Evolutionary conservation across 1,140 invertebrate species (phyloP).

Genomic region (Paramacrobiotus metropolitanus): DNA sequence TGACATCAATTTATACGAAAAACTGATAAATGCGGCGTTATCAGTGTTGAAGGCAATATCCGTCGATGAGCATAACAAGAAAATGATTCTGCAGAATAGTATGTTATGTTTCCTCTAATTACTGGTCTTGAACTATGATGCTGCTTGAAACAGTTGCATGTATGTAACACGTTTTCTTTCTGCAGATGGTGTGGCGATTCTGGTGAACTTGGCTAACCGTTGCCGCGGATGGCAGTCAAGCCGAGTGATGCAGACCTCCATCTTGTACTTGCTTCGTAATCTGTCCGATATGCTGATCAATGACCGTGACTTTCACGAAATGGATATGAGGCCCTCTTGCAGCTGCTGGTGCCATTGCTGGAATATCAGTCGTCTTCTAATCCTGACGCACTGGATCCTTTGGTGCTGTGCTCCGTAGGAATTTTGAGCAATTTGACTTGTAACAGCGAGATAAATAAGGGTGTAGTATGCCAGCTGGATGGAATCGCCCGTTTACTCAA

Average conservation of each 20-base stretch:
- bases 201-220: not conserved
- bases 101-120: constrained; percentile 11
- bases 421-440: not conserved
- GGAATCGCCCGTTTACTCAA: constrained; percentile 83
- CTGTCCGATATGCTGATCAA: not conserved
- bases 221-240: not conserved
- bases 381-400: not conserved
- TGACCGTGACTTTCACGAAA: constrained; percentile 18
- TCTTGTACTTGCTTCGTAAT: not conserved
- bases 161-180: not conserved
- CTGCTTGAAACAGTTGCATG: not conserved
- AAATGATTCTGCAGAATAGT: constrained; percentile 25
- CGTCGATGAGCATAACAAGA: constrained; percentile 26
- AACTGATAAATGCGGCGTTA: constrained; percentile 91
- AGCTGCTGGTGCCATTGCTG: constrained; percentile 33
- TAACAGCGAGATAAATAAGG: constrained; percentile 79
- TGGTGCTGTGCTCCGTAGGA: not conserved
- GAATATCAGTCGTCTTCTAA: not conserved
- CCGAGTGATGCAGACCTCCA: not conserved
- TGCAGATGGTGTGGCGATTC: not conserved
- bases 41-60: constrained; percentile 62
- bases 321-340: constrained; percentile 63
- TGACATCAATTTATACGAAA: constrained; percentile 89
- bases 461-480: constrained; percentile 73
- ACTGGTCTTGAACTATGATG: not conserved